Evolutionary conservation across 1,140 invertebrate species (phyloP).

Genomic region (Drosophila pectinifera): DNA sequence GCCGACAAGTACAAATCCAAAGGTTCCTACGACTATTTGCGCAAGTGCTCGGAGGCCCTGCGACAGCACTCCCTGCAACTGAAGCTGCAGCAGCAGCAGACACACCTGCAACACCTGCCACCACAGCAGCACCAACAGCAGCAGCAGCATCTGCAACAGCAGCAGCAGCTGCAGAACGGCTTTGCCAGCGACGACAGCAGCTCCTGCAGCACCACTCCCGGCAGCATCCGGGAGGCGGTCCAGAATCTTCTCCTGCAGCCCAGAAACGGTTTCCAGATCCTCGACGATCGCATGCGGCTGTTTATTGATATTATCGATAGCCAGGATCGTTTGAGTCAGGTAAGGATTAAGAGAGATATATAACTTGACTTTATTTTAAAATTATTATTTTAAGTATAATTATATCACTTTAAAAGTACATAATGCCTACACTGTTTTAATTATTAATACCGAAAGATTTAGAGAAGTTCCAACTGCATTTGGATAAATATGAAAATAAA

Average conservation of each 20-base stretch:
- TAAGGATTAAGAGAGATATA: slow-evolving; percentile 77
- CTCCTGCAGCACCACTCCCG: slow-evolving; percentile 86
- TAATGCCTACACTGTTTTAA: no score
- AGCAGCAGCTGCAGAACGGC: slow-evolving; percentile 66
- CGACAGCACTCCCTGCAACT: slow-evolving; percentile 79
- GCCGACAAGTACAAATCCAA: slow-evolving; percentile 84
- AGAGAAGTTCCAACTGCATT: no score
- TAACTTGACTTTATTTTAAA: no score
- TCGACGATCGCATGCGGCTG: slow-evolving; percentile 91
- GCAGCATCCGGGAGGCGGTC: slow-evolving; percentile 87
- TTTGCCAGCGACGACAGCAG: slow-evolving; percentile 78
- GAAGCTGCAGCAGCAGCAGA: slow-evolving; percentile 71
- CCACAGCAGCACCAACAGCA: slow-evolving; percentile 34
- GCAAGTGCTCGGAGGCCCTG: slow-evolving; percentile 83
- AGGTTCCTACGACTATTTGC: slow-evolving; percentile 84
- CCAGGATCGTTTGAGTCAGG: slow-evolving; percentile 92
- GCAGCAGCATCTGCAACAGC: slow-evolving; percentile 36
- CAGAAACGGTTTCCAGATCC: slow-evolving; percentile 90
- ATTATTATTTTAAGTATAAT: no score
- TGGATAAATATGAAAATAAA: neutral
- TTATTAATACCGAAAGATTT: no score
- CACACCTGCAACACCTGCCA: slow-evolving; percentile 38
- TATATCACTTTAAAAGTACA: no score
- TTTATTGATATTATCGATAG: slow-evolving; percentile 93
- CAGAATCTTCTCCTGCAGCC: slow-evolving; percentile 89